Evolutionary conservation across 2,113 vertebrate genomes (phyloP), one percentile per base, ranked within the genome.

Genomic region (Clarias magur): DNA sequence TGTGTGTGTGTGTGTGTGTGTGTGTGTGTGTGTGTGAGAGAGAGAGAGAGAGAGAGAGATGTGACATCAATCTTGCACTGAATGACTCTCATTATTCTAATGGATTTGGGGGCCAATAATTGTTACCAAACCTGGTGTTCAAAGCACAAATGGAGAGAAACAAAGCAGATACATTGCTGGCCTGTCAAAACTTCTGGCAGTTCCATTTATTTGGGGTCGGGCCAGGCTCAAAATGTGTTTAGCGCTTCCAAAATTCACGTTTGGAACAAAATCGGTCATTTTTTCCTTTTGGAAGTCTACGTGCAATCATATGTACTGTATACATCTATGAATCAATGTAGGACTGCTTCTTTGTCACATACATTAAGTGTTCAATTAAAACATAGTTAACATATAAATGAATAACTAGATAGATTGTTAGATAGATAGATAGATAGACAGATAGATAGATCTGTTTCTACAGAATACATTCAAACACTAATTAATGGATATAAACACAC

Each of bases 81-180:
- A 93, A 94, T 93, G 89, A 95, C 94, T 94, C 92, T 94, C 93
- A 94, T 95, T 95, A 95, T 91, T 93, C 90, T 94, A 94, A 95
- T 94, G 93, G 91, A 91, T 94, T 92, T 90, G 91, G 93, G 78
- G 91, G 82, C 89, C 91, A 91, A 92, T 95, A 94, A 94, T 94
- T 94, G 93, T 94, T 95, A 91, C 91, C 94, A 93, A 94, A 89
- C 92, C 65, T 68, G 86, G 89, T 89, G 91, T 89, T 94, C 91
- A 92, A 91, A 91, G 90, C 88, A 89, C 93, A 95, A 93, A 92
- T 94, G 94, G 91, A 94, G 92, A 94, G 93, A 80, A 56, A 56
- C 73, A 48, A 84, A 76, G 38, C 60, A 82, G 56, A 30, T 57
- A 83, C 57, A 84, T 48, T 3, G 57, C 19, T 16, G 19, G 60